Base-by-base conservation (phyloP, 1,140 invertebrate genomes). In the Drosophila lacertosa region DNA sequence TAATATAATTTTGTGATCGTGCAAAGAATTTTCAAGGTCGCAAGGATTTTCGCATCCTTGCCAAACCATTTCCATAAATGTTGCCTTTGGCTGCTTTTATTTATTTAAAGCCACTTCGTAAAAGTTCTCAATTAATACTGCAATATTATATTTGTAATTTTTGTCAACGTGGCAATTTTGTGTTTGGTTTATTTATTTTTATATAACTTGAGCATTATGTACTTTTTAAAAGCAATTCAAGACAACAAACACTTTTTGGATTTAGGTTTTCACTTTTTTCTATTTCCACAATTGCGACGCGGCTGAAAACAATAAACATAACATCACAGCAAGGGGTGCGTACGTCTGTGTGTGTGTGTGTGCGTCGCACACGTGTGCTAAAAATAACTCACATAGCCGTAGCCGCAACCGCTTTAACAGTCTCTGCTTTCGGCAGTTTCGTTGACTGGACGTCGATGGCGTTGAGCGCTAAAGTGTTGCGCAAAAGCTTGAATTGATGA, bases 401-500 rank as follows among this genome's bases (percentile, higher is more conserved):
- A 29, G 26, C 26, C 18, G 60, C 58, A 33, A 48, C 45, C 16
- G 29, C 48, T 33, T 44, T 58, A 51, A 20, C 53, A 53, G 64
- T 13, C 24, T 51, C 22, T 40, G 65, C 40, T 26, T 64, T 22
- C 45, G 65, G 44, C 63, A 6, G 13, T 29, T n/a, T 20, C 2
- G 7, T 3, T n/a, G 16, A 3, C 7, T 20, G 51, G 24, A 13
- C 32, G 57, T 51, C 69, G 57, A 7, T 84, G 80, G 80, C 22
- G 68, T 37, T 67, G 68, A 39, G 42, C 58, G 68, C 37, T 81
- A 48, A 81, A 58, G n/a, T 18, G 54, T 67, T 53, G 63, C 53
- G 29, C 18, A 18, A 32, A 42, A 64, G 57, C 44, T 32, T 32
- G 32, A 6, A 26, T 32, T 37, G 2, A 20, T 50, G 20, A 54